Evolutionary conservation across 2,797 vertebrate species (phyloP), one percentile per base, ranked within the genome.

Genomic region (Phylloscopus collybita): DNA sequence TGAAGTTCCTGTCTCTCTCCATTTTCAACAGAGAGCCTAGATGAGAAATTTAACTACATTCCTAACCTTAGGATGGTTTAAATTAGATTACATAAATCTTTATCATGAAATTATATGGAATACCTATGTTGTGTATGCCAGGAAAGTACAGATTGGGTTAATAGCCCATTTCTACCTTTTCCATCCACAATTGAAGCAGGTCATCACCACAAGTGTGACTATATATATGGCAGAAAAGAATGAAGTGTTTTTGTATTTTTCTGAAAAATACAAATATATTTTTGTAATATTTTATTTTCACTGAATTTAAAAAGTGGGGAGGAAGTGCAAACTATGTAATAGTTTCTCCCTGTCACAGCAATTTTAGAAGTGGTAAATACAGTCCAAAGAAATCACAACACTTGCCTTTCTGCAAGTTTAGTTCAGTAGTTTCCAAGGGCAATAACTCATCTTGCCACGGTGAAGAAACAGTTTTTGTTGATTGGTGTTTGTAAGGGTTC

Each of bases 331-430:
- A 53, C 38, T 66, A 49, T 36, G 9, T 25, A 53, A 40, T 45
- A 50, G 22, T 25, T 42, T 75, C 45, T 56, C 54, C 30, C 16
- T 70, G 29, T 53, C 40, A 54, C 34, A 90, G 10, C 9, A 57
- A 40, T 40, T 71, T 82, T 32, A 51, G 25, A 50, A 50, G 21
- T 13, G 12, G 12, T 75, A 92, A 96, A 76, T 8, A 61, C n/a
- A 75, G 75, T 51, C 36, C n/a, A 85, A 86, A 30, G 72, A 91
- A 75, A 87, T 20, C 13, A 67, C 85, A 45, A 56, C 76, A 76
- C 97, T 97, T 96, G 92, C 97, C 97, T 98, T 97, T 97, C 92
- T 98, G 96, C 38, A 97, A 75, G 80, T 97, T 95, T 66, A 61
- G 32, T 27, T 88, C 93, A 13, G 96, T 84, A 83, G 70, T 84